Conservation (phyloP, 2,113 vertebrate species). For the Nycticebus coucang region DNA sequence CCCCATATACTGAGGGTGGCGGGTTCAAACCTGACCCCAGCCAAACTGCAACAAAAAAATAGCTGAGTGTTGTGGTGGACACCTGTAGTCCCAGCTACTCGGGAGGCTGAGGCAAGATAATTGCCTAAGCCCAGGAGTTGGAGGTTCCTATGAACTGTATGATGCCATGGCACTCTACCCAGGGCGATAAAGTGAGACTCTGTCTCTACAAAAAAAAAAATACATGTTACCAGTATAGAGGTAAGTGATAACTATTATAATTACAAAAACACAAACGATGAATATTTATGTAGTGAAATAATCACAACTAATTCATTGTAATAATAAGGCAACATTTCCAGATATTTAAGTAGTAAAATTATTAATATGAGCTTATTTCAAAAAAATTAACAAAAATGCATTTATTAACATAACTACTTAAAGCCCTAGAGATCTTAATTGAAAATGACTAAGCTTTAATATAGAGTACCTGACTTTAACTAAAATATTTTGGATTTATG, state of each 20-base stretch:
- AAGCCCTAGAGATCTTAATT: conserved; percentile 50
- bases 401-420: neutral
- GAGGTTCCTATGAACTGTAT: no score
- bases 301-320: neutral
- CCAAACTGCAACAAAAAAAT: no score
- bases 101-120: no score
- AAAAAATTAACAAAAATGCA: neutral
- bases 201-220: no score
- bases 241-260: neutral
- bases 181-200: no score
- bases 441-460: conserved; percentile 74
- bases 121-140: no score
- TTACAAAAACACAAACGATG: neutral
- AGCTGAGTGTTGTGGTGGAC: no score
- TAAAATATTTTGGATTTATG: conserved; percentile 81
- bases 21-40: no score
- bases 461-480: conserved; percentile 65
- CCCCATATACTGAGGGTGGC: no score
- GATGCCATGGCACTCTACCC: no score
- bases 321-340: neutral
- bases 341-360: neutral
- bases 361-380: neutral
- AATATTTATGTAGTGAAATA: neutral
- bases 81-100: no score
- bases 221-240: neutral